Evolutionary conservation across 2,113 vertebrate genomes (phyloP).

Genomic region (Neolamprologus caudopunctatus): DNA sequence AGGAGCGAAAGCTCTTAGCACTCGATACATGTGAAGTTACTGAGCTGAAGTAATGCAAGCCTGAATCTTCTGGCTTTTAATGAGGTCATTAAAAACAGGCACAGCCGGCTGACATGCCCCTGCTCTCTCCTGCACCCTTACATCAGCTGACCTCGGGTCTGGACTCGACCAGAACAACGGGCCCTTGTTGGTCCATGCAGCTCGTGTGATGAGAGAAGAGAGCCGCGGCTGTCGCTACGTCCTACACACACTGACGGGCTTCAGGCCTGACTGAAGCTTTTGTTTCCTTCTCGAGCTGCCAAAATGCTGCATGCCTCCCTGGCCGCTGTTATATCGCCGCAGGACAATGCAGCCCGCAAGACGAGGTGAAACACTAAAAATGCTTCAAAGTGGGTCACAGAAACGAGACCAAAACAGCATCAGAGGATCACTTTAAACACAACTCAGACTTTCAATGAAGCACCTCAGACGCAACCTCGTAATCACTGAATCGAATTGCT

Average conservation of each 20-base stretch:
- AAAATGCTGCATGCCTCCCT: neutral
- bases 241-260: constrained; percentile 23
- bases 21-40: neutral
- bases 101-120: constrained; percentile 12
- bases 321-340: neutral
- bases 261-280: constrained; percentile 57
- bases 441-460: neutral
- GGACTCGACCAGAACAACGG: constrained; percentile 44
- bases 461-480: neutral
- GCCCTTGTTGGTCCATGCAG: constrained; percentile 20
- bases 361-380: neutral
- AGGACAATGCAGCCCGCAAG: neutral
- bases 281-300: constrained; percentile 34
- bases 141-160: constrained; percentile 35
- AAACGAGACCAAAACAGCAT: neutral
- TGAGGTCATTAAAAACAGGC: constrained; percentile 38
- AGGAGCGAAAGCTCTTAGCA: neutral
- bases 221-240: constrained; percentile 3
- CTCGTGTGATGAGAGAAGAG: constrained; percentile 29
- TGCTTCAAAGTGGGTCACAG: neutral
- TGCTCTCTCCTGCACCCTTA: neutral
- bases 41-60: neutral
- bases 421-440: neutral
- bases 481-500: neutral
- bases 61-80: neutral